A percentile compares a stretch with the other conserved stretches of the same genome.
phyloP scores from a whole-genome alignment of 2,888 invertebrate genomes.

The Hetaerina titia region DNA sequence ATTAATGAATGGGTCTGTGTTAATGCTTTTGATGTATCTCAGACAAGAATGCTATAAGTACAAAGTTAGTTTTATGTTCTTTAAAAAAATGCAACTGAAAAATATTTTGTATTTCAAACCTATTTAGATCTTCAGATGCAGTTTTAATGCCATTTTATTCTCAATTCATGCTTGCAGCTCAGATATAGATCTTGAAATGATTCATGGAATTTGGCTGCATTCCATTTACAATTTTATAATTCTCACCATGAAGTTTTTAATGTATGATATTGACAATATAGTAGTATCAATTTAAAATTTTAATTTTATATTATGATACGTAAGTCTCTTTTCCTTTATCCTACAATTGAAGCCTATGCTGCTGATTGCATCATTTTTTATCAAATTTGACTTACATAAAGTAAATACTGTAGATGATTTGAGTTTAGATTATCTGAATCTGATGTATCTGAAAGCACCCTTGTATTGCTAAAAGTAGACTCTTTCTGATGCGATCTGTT shows the following conservation, averaged over 20 bases:
- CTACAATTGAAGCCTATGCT: neutral
- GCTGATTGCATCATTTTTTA: slow-evolving; percentile 8
- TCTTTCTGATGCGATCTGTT: slow-evolving; percentile 74
- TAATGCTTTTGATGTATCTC: slow-evolving; percentile 5
- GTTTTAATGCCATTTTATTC: neutral
- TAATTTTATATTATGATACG: neutral
- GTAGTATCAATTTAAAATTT: neutral
- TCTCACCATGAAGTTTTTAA: neutral
- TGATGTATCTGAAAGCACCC: slow-evolving; percentile 55
- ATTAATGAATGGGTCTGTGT: neutral
- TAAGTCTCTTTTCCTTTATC: neutral
- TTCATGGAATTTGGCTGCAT: neutral
- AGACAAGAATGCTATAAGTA: neutral
- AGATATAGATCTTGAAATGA: neutral
- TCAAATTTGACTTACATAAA: neutral
- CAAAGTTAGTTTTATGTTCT: neutral
- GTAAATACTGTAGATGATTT: neutral
- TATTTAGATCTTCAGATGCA: neutral
- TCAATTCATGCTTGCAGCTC: neutral
- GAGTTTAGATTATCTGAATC: slow-evolving; percentile 14
- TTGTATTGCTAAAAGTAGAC: slow-evolving; percentile 56
- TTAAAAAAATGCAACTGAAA: neutral
- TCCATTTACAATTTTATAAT: neutral
- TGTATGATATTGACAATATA: neutral
- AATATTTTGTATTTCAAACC: neutral